These are phyloP conservation scores for Elysia chlorotica DNA, from an alignment of 1,140 invertebrate species.

Conservation along the genomic window DNA sequence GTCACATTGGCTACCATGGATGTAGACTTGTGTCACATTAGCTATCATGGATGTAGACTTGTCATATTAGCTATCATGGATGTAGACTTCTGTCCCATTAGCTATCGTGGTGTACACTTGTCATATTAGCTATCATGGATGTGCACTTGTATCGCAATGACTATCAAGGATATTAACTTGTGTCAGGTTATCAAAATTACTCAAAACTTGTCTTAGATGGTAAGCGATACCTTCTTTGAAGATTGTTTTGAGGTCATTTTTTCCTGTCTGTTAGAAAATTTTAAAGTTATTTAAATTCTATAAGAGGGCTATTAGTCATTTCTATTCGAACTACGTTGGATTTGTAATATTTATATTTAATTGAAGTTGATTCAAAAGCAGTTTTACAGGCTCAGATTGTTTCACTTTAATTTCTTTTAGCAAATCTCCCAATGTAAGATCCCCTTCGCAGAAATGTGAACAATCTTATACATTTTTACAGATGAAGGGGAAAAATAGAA, in stretches of 20 bases:
- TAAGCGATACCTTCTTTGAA: too few species aligned
- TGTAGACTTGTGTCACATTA: neutral
- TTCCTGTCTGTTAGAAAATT: too few species aligned
- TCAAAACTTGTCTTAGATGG: too few species aligned
- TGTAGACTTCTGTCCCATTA: neutral
- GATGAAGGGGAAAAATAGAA: too few species aligned
- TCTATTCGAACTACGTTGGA: neutral
- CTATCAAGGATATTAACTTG: too few species aligned
- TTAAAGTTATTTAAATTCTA: neutral
- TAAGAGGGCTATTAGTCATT: neutral
- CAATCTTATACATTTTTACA: neutral
- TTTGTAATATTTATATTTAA: neutral
- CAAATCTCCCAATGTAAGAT: too few species aligned
- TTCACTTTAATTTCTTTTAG: too few species aligned
- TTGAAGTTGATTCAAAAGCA: neutral
- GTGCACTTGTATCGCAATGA: neutral
- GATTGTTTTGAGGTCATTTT: too few species aligned
- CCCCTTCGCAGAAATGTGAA: neutral
- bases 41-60: neutral
- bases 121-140: neutral
- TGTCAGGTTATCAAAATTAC: too few species aligned
- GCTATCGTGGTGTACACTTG: neutral
- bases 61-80: neutral
- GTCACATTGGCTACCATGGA: neutral
- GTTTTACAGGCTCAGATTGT: too few species aligned